Percentiles rank a stretch among this genome's conserved stretches.
phyloP scores from a whole-genome alignment of 2,113 vertebrate species.

The Sylvietta virens region DNA sequence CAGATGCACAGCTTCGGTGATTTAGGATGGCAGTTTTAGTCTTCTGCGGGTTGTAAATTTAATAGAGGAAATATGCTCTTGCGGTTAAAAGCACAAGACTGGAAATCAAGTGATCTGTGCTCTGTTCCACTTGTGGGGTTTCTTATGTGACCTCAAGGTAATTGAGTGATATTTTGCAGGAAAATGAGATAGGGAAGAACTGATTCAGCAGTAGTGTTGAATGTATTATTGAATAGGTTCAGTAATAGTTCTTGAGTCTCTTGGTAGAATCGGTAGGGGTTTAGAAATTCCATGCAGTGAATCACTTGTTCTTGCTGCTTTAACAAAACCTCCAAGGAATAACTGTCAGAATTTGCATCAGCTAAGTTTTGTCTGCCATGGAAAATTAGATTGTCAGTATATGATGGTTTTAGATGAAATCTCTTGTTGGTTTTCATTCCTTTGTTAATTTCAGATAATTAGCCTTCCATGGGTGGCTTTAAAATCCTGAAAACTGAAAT shows the following conservation, averaged over 20 bases:
- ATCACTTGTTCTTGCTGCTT: not conserved
- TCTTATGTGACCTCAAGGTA: not conserved
- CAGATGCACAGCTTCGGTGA: not conserved
- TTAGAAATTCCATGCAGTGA: not conserved
- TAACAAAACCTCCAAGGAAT: not conserved
- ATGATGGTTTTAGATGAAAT: not conserved
- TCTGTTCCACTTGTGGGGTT: not conserved
- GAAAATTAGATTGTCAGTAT: not conserved
- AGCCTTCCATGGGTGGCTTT: not conserved
- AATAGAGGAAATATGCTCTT: conserved; percentile 39
- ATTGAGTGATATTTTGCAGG: not conserved
- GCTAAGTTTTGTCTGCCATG: not conserved
- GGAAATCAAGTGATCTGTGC: conserved; percentile 51
- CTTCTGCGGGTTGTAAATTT: conserved; percentile 12
- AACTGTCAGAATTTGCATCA: not conserved
- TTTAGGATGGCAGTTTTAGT: not conserved
- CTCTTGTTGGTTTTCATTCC: not conserved
- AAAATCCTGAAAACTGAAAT: not conserved
- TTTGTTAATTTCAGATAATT: not conserved
- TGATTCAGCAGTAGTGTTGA: not conserved
- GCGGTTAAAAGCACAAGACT: conserved; percentile 57
- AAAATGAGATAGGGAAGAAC: not conserved
- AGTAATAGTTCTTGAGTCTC: not conserved
- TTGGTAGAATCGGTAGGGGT: not conserved
- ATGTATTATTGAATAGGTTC: not conserved